Conservation (phyloP, 2,797 vertebrate genomes). For the Enteromius thamalakanensis region DNA sequence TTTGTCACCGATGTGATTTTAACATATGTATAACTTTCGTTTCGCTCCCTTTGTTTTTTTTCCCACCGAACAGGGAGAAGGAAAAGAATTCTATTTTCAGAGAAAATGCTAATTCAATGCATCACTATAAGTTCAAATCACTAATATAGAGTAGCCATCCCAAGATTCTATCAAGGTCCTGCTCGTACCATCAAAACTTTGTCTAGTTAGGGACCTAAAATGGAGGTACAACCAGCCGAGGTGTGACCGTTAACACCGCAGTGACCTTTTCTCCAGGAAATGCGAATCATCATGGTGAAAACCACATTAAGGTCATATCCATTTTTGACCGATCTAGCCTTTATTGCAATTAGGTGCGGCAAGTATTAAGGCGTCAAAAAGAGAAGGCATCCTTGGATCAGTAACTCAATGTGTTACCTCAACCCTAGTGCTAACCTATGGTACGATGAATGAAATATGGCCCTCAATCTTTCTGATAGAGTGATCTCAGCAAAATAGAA, state of each 20-base stretch:
- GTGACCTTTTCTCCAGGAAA: conserved; percentile 31
- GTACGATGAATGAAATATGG: conserved; percentile 49
- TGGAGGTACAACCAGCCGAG: conserved; percentile 31
- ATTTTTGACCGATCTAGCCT: conserved; percentile 40
- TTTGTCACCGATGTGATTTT: conserved; percentile 94
- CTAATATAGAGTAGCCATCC: not conserved
- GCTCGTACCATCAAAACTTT: conserved; percentile 13
- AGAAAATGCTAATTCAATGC: conserved; percentile 67
- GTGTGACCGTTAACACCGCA: conserved; percentile 32
- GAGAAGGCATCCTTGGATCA: conserved; percentile 28
- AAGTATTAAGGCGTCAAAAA: conserved; percentile 29
- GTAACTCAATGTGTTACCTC: conserved; percentile 29
- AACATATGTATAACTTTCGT: conserved; percentile 93
- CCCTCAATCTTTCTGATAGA: conserved; percentile 45
- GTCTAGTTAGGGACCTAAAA: conserved; percentile 31
- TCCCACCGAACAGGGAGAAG: conserved; percentile 59
- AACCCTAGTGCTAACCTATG: conserved; percentile 33
- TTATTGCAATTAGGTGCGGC: conserved; percentile 37
- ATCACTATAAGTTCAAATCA: conserved; percentile 56
- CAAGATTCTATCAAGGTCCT: conserved; percentile 15
- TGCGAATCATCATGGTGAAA: conserved; percentile 32
- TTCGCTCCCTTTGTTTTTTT: conserved; percentile 77
- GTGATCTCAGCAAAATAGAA: conserved; percentile 49
- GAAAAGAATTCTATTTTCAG: conserved; percentile 52
- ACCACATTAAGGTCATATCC: conserved; percentile 36